These are phyloP conservation scores for Chloropsis hardwickii DNA, from an alignment of 2,113 vertebrate species.

Conservation along the genomic window DNA sequence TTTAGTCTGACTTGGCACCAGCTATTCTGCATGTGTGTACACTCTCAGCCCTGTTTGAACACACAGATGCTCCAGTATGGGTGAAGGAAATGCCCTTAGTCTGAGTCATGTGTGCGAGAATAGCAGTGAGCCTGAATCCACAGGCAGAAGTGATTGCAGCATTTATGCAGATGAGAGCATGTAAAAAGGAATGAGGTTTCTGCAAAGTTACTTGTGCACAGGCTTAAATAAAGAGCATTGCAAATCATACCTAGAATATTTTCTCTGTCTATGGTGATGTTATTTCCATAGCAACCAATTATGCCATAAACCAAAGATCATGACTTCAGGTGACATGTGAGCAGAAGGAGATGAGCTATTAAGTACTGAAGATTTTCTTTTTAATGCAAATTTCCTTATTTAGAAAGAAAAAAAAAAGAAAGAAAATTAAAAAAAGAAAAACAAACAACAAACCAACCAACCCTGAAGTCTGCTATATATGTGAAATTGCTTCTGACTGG, in stretches of 20 bases:
- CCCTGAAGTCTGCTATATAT: neutral
- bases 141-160: neutral
- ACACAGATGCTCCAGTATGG: neutral
- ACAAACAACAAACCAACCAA: neutral
- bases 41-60: neutral
- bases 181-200: neutral
- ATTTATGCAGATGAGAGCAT: neutral
- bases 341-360: constrained; percentile 55
- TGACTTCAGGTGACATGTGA: constrained; percentile 55
- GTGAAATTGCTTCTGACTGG: neutral
- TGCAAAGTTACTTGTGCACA: neutral
- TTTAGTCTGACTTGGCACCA: neutral
- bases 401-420: neutral
- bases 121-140: neutral
- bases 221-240: constrained; percentile 27
- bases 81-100: neutral
- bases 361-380: neutral
- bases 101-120: neutral
- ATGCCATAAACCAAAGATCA: constrained; percentile 49
- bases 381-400: constrained; percentile 15
- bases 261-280: constrained; percentile 9
- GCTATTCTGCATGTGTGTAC: accelerated
- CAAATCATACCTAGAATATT: constrained; percentile 19
- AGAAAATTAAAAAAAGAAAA: neutral
- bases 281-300: constrained; percentile 60